Evolutionary conservation across 2,797 vertebrate genomes (phyloP).

Genomic region (Hippoglossus hippoglossus): DNA sequence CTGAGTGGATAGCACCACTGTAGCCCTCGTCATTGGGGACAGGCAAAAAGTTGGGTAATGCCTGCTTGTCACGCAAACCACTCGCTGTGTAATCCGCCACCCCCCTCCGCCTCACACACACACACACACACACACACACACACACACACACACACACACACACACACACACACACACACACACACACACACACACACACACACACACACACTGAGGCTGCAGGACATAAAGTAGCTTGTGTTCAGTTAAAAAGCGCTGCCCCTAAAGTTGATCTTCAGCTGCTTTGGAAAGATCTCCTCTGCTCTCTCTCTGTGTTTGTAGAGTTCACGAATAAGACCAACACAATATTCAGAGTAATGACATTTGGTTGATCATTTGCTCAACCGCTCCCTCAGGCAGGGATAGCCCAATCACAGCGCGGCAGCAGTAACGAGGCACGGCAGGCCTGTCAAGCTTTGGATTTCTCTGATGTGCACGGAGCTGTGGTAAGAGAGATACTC

Average conservation of each 20-base stretch:
- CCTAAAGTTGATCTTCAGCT: conserved; percentile 44
- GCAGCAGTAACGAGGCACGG: conserved; percentile 29
- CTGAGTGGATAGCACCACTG: conserved; percentile 57
- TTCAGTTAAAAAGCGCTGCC: conserved; percentile 53
- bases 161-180: conserved; percentile 23
- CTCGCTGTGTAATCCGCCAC: conserved; percentile 20
- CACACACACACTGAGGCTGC: conserved; percentile 34
- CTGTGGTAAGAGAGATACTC: neutral
- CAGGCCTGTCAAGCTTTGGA: conserved; percentile 45
- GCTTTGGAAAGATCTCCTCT: conserved; percentile 18
- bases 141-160: conserved; percentile 33
- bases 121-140: conserved; percentile 24
- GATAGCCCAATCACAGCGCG: conserved; percentile 28
- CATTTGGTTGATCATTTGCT: conserved; percentile 33
- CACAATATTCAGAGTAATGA: conserved; percentile 22
- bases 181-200: conserved; percentile 24
- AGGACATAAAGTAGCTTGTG: conserved; percentile 50
- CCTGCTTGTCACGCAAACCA: conserved; percentile 61
- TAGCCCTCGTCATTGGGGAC: conserved; percentile 50
- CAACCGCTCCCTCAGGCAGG: conserved; percentile 27
- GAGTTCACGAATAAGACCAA: neutral
- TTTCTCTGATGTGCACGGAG: conserved; percentile 25
- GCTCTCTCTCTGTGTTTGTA: neutral
- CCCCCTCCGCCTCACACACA: conserved; percentile 8
- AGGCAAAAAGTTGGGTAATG: conserved; percentile 58